phyloP scores from a whole-genome alignment of 2,113 vertebrate genomes.

The Thalassarche chlororhynchos region DNA sequence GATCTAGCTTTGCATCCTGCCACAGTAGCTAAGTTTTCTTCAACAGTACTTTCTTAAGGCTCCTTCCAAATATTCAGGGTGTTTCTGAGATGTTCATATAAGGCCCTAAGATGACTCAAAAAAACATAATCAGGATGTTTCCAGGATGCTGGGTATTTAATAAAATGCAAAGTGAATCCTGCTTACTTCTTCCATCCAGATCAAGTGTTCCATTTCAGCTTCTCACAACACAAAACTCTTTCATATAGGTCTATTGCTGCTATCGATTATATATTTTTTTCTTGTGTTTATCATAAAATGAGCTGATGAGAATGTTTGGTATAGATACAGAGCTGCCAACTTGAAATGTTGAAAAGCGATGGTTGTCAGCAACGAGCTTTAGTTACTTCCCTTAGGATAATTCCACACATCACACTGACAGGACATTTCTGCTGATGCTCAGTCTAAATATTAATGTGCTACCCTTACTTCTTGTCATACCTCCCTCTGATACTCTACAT shows the following conservation, averaged over 20 bases:
- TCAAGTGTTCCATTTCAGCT: background rate
- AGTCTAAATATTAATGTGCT: background rate
- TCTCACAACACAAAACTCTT: background rate
- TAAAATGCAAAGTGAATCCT: background rate
- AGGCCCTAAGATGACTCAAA: background rate
- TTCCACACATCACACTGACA: background rate
- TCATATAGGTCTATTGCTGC: background rate
- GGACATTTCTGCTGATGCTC: slow-evolving; percentile 4
- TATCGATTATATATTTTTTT: background rate
- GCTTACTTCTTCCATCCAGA: background rate
- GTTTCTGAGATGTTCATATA: background rate
- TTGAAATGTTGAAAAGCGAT: background rate
- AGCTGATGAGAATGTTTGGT: background rate
- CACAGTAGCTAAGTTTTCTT: background rate
- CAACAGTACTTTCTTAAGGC: background rate
- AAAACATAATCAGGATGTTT: background rate
- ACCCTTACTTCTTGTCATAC: background rate
- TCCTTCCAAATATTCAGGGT: background rate
- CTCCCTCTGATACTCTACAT: background rate
- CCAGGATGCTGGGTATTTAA: background rate
- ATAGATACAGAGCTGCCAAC: background rate
- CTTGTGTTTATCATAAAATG: background rate
- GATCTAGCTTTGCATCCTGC: background rate
- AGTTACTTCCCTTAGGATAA: background rate
- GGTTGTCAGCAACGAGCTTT: background rate